Evolutionary conservation across 2,797 vertebrate genomes (phyloP), one percentile per base, ranked within the genome.

Genomic region (Leptatherina wallacei): DNA sequence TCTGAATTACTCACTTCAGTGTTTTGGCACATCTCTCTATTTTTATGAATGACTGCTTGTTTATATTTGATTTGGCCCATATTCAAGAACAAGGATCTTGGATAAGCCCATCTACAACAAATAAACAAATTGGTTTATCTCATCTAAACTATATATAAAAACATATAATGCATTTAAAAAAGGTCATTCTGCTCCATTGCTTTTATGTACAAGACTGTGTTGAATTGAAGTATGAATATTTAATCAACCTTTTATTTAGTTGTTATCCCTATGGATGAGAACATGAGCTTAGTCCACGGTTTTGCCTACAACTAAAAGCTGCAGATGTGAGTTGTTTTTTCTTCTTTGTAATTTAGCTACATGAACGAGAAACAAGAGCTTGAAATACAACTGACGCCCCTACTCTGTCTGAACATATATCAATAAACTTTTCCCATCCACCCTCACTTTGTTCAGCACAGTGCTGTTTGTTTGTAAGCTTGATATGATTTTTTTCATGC

Each of bases 1-100:
- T 42, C 42, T 40, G 8, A 61, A 61, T 72, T 32, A 61, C 51
- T 29, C 35, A 58, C 36, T 42, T n/a, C 54, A 51, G 27, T 30
- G 35, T 57, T 40, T 29, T 62, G 49, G 47, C 29, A n/a, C 30
- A n/a, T 59, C 67, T 20, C 20, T 24, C 36, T 3, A 2, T 61
- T 44, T 58, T 44, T 49, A 9, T 35, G 66, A 68, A 6, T 58
- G 44, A 63, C 35, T 42, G 20, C 24, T 55, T 36, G 56, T 29
- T 36, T 13, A 22, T 57, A 22, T 59, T 59, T 71, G 20, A 32
- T 24, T 27, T 61, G 1, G 12, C 44, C 47, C 47, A 61, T 30
- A 36, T 55, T 60, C 38, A 33, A 22, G 30, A 27, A 33, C 33
- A 10, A 55, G 22, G 9, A 33, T 49, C 35, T 22, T 20, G 5